A percentile compares a stretch with the other conserved stretches of the same genome.
Evolutionary conservation across 1,140 invertebrate species (phyloP).

Genomic region (Globodera rostochiensis): DNA sequence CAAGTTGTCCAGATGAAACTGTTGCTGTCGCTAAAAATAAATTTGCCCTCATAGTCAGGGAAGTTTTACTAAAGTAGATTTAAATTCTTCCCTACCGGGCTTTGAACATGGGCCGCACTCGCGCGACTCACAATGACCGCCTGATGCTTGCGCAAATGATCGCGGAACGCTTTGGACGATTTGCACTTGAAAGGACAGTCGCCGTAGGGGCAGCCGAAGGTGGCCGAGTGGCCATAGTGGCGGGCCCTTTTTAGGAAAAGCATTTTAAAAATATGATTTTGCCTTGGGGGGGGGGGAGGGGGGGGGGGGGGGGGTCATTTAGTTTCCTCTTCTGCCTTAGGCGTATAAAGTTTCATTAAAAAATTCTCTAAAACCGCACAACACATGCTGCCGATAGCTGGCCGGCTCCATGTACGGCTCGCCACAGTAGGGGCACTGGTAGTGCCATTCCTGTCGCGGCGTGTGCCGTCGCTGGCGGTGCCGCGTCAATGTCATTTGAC

Average conservation of each 20-base stretch:
- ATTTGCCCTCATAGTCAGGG: background rate
- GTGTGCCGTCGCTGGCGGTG: slow-evolving; percentile 58
- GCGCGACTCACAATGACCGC: slow-evolving; percentile 31
- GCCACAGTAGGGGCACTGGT: slow-evolving; percentile 60
- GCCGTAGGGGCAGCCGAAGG: slow-evolving; percentile 57
- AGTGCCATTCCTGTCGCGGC: slow-evolving; percentile 55
- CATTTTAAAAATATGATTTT: too few relatives aligned
- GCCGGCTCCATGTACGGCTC: slow-evolving; percentile 64
- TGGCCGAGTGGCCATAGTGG: slow-evolving; percentile 57
- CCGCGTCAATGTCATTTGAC: slow-evolving; percentile 63
- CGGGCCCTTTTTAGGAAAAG: slow-evolving; percentile 42
- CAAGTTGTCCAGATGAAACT: slow-evolving; percentile 31
- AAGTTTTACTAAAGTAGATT: slow-evolving; percentile 9
- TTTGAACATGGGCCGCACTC: background rate
- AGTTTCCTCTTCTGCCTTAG: background rate
- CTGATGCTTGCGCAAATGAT: slow-evolving; percentile 57
- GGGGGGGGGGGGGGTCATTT: too few relatives aligned
- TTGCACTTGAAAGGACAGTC: slow-evolving; percentile 56
- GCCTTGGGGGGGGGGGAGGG: too few relatives aligned
- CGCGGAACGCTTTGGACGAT: slow-evolving; percentile 59
- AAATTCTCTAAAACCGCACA: slow-evolving; percentile 39
- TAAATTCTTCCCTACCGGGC: background rate
- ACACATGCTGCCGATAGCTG: slow-evolving; percentile 63
- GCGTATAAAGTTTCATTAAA: background rate
- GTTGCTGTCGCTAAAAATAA: background rate